Percentiles rank a stretch among this genome's conserved stretches.
phyloP scores from a whole-genome alignment of 2,113 vertebrate genomes.

The Verasper variegatus region DNA sequence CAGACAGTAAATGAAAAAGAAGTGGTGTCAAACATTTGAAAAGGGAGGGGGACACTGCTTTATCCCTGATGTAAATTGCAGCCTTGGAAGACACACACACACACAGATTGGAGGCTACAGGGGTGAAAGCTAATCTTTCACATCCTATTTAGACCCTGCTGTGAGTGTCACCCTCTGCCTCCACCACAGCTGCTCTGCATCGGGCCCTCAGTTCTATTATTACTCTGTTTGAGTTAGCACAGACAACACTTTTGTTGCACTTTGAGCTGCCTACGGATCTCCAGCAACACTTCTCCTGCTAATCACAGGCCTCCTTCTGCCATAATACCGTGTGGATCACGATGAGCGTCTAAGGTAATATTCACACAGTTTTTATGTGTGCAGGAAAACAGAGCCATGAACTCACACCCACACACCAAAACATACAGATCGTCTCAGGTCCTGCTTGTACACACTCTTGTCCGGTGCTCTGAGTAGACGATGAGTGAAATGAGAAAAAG shows the following conservation, averaged over 20 bases:
- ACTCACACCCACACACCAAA: conserved; percentile 32
- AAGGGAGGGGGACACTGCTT: neutral
- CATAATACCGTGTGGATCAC: neutral
- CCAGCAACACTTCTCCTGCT: conserved; percentile 6
- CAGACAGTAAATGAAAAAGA: neutral
- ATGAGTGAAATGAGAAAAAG: neutral
- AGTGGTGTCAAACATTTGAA: neutral
- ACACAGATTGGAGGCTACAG: conserved; percentile 20
- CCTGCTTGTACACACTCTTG: neutral
- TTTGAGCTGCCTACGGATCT: conserved; percentile 13
- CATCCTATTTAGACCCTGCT: conserved; percentile 20
- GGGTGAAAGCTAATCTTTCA: conserved; percentile 33
- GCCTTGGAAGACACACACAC: neutral
- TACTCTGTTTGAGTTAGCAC: neutral
- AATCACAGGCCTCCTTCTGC: conserved; percentile 25
- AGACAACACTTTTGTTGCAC: conserved; percentile 1
- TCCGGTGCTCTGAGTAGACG: conserved; percentile 26
- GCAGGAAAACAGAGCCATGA: conserved; percentile 26
- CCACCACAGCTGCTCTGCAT: neutral
- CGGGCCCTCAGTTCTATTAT: conserved; percentile 1
- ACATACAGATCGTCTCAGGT: neutral
- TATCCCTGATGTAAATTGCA: neutral
- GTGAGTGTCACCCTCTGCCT: neutral
- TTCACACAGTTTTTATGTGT: no score
- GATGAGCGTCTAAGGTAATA: no score